Evolutionary conservation across 2,888 invertebrate species (phyloP), one percentile per base, ranked within the genome.

Genomic region (Noctua pronuba): DNA sequence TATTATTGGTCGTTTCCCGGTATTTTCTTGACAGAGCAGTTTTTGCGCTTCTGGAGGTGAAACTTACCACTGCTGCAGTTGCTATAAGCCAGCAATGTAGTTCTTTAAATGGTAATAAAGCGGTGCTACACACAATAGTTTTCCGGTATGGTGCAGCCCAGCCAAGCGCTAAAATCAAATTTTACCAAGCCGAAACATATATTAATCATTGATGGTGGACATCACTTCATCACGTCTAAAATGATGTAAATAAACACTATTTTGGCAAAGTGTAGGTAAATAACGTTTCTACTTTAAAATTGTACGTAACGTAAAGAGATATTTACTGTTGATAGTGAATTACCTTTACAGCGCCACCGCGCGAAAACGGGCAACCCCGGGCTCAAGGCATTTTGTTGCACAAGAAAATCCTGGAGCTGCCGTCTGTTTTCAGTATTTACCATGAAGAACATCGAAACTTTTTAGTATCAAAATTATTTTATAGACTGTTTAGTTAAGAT

Each of bases 301-400:
- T 38, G 31, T 41, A 68, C n/a, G 31, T 31, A 24, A 38, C 55
- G 60, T 24, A 49, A 24, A 49, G 21, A 49, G 21, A 49, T 49
- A 21, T 55, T 79, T 84, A 62, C 84, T 66, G 72, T 69, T 70
- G 49, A 73, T 73, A 60, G 52, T 65, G 62, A 65, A 73, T 71
- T 65, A 83, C 70, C 75, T 77, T 83, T 49, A 38, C 44, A 73
- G 58, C 46, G 62, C 67, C 62, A 46, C 71, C 49, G 49, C 73
- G 62, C 31, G 49, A 21, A 38, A 49, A 55, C 58, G 66, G 49
- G 41, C 65, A 67, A 85, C n/a, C n/a, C n/a, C n/a, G 67, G 38
- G 70, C 58, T 74, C 77, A 78, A 74, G 35, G 67, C 64, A 66
- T 70, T 78, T 70, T 44, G 70, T 49, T 18, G 41, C 35, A 70